Base-by-base conservation (phyloP, 1,140 invertebrate species). In the Brachionus rotundiformis region DNA sequence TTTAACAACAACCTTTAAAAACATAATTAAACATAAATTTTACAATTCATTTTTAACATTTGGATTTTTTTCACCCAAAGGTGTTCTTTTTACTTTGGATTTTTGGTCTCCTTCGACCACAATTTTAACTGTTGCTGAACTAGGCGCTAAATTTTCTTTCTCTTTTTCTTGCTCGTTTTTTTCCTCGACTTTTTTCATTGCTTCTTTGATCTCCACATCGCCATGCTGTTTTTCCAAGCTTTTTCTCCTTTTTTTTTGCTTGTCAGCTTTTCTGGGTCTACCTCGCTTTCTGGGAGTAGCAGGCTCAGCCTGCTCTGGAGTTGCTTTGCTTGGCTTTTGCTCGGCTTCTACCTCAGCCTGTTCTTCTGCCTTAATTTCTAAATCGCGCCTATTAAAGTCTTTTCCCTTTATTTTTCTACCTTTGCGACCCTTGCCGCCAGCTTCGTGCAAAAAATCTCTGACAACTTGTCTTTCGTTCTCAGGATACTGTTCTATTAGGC, bases 101-200 rank as follows among this genome's bases (percentile, higher is more conserved):
- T 54, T 54, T 54, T 54, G 16, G 0, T 54, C 47, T 1, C 19
- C 47, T 54, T 54, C 47, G n/a, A 54, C 47, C 7, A 19, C 23
- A 11, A 54, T 8, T 8, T 23, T 19, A 19, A 54, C 5, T 19
- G 6, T 19, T 11, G n/a, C n/a, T 54, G 47, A 54, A 1, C 47
- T 54, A 54, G 16, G 61, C 25, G n/a, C n/a, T n/a, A n/a, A n/a
- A n/a, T n/a, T n/a, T n/a, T n/a, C n/a, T n/a, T 16, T 25, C 11
- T 63, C 61, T 29, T 63, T 63, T 63, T 71, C 65, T 71, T 71
- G 36, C 7, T 71, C 16, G 16, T 71, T 71, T 23, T 71, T 71
- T 36, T 71, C 65, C 19, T 71, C 31, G 13, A 39, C 65, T 71
- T 36, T 71, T 39, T 39, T 33, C 16, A 71, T n/a, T 7, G 65